Evolutionary conservation across 2,797 vertebrate species (phyloP).

Genomic region (Eutrigla gurnardus): DNA sequence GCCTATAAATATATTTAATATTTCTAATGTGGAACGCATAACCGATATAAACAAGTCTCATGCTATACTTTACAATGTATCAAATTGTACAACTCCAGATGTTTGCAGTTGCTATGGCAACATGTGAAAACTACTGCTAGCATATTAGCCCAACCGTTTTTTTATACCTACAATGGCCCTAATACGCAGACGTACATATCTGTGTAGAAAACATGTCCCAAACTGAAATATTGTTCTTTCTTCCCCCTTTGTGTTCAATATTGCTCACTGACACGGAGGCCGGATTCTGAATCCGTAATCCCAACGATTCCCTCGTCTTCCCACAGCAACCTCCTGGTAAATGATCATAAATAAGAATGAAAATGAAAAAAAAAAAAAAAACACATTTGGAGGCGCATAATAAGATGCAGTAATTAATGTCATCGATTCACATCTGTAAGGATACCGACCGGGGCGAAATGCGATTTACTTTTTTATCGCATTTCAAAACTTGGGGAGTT

Average conservation of each 20-base stretch:
- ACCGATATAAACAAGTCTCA: too few relatives aligned
- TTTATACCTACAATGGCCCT: too few relatives aligned
- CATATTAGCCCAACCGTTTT: too few relatives aligned
- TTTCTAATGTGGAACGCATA: too few relatives aligned
- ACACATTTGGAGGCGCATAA: slow-evolving; percentile 89
- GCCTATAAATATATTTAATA: too few relatives aligned
- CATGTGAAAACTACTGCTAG: too few relatives aligned
- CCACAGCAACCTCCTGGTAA: slow-evolving; percentile 70
- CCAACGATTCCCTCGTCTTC: slow-evolving; percentile 39
- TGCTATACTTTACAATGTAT: too few relatives aligned
- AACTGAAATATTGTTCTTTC: slow-evolving; percentile 32
- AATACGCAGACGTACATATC: slow-evolving; percentile 1
- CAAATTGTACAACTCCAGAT: too few relatives aligned
- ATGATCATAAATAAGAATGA: slow-evolving; percentile 92
- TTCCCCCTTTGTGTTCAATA: slow-evolving; percentile 47
- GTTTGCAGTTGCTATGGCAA: too few relatives aligned
- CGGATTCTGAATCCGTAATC: not conserved
- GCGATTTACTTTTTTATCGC: slow-evolving; percentile 92
- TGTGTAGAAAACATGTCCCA: slow-evolving; percentile 22
- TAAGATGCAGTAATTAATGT: slow-evolving; percentile 98
- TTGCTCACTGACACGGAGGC: slow-evolving; percentile 23
- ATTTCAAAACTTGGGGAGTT: slow-evolving; percentile 96
- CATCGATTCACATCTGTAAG: slow-evolving; percentile 96
- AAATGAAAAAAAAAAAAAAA: slow-evolving; percentile 71
- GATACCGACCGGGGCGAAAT: slow-evolving; percentile 90